Conservation (phyloP, 2,113 vertebrate genomes). For the Pedionomus torquatus region DNA sequence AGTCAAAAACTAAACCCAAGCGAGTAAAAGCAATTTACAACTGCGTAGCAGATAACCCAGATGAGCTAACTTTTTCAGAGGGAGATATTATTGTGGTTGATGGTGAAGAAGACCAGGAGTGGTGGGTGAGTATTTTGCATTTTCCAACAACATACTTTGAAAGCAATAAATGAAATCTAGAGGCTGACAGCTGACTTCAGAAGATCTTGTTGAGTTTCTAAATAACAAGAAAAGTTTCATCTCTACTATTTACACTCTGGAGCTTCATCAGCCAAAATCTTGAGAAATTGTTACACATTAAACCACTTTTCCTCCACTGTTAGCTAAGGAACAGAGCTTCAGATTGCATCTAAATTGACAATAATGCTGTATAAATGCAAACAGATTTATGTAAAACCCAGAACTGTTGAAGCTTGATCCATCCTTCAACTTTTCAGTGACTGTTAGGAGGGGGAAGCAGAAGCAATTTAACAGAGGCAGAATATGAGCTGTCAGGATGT, state of each 20-base stretch:
- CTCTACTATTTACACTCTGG: not conserved
- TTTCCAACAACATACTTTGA: not conserved
- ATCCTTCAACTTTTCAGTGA: not conserved
- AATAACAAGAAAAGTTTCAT: not conserved
- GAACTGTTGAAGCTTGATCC: not conserved
- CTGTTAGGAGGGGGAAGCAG: not conserved
- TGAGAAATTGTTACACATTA: not conserved
- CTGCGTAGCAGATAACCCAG: conserved; percentile 90
- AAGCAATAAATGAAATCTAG: not conserved
- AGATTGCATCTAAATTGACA: not conserved
- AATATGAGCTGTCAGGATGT: not conserved
- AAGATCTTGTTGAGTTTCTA: not conserved
- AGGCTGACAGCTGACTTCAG: not conserved
- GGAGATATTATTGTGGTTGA: conserved; percentile 95
- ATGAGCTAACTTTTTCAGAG: conserved; percentile 92
- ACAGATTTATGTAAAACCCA: not conserved
- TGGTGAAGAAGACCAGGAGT: conserved; percentile 93
- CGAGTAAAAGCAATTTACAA: conserved; percentile 94
- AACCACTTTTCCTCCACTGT: not conserved
- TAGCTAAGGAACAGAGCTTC: not conserved
- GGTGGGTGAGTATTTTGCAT: conserved; percentile 89
- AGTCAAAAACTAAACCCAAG: conserved; percentile 87
- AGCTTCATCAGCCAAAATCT: not conserved
- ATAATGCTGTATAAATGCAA: not conserved
- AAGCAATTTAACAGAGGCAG: not conserved